Evolutionary conservation across 2,888 invertebrate genomes (phyloP).

Genomic region (Melinopterus prodromus): DNA sequence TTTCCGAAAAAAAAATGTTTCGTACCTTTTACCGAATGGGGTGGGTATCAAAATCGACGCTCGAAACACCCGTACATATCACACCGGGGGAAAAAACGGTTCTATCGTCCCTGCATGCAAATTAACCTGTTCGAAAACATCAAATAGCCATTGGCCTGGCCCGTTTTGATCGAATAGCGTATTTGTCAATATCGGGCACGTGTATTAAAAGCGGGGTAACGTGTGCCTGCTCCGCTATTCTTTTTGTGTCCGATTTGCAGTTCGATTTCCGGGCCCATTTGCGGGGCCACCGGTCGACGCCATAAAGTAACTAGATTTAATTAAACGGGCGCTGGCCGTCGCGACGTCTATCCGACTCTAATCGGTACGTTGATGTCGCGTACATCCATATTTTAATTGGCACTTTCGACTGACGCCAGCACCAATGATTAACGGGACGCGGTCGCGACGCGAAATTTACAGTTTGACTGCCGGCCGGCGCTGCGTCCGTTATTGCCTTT

Average conservation of each 20-base stretch:
- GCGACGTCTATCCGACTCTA: conserved; percentile 13
- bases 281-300: not conserved
- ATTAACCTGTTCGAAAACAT: not conserved
- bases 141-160: not conserved
- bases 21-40: too few relatives aligned
- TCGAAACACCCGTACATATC: too few relatives aligned
- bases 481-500: conserved; percentile 17
- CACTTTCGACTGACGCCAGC: conserved; percentile 24
- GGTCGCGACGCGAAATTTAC: not conserved
- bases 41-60: too few relatives aligned
- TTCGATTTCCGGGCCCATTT: not conserved
- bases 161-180: not conserved
- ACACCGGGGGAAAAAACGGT: not conserved
- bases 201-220: not conserved
- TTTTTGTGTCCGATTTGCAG: not conserved
- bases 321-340: conserved; percentile 14
- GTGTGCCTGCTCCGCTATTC: not conserved
- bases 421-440: conserved; percentile 20
- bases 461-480: not conserved
- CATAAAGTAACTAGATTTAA: conserved; percentile 22
- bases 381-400: conserved; percentile 31
- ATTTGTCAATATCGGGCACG: not conserved
- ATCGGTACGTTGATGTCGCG: conserved; percentile 16
- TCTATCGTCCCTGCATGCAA: not conserved
- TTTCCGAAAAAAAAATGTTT: too few relatives aligned